A percentile compares a stretch with the other conserved stretches of the same genome.
These are phyloP conservation scores for Drosophila engyochracea DNA, from an alignment of 2,888 invertebrate species.

Conservation along the genomic window DNA sequence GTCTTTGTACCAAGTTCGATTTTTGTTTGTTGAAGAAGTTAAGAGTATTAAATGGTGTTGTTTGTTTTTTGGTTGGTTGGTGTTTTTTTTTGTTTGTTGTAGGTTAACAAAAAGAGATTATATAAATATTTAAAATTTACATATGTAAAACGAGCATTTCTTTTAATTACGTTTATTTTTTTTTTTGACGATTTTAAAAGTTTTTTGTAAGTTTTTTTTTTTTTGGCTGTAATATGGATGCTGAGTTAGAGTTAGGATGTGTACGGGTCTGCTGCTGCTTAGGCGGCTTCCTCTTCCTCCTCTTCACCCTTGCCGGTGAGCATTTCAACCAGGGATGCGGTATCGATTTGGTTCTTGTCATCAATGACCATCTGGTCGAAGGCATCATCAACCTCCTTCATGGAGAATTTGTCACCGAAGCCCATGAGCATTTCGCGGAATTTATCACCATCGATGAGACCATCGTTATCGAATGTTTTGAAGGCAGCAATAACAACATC, in stretches of 20 bases:
- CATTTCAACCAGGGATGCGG: constrained; percentile 94
- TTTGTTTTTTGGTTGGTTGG: constrained; percentile 46
- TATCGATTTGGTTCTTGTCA: constrained; percentile 95
- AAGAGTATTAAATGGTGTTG: constrained; percentile 60
- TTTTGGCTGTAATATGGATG: constrained; percentile 66
- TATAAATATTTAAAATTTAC: constrained; percentile 72
- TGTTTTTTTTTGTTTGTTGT: constrained; percentile 34
- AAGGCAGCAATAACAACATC: constrained; percentile 96
- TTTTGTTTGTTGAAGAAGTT: constrained; percentile 70
- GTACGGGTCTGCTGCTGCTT: constrained; percentile 78
- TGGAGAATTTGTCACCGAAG: constrained; percentile 96
- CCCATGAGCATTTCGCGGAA: constrained; percentile 96
- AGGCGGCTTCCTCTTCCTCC: constrained; percentile 88
- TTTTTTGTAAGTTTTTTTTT: constrained; percentile 54
- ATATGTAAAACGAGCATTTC: constrained; percentile 80
- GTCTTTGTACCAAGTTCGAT: constrained; percentile 44
- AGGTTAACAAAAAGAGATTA: constrained; percentile 71
- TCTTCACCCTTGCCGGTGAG: constrained; percentile 94
- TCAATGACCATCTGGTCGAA: constrained; percentile 97
- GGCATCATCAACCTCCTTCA: constrained; percentile 95
- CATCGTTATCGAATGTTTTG: constrained; percentile 95
- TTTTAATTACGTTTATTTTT: constrained; percentile 80
- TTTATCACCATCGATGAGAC: constrained; percentile 95
- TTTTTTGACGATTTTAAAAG: constrained; percentile 77
- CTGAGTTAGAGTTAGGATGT: constrained; percentile 78